Conservation (phyloP, 2,888 invertebrate species). For the Plebejus argus region DNA sequence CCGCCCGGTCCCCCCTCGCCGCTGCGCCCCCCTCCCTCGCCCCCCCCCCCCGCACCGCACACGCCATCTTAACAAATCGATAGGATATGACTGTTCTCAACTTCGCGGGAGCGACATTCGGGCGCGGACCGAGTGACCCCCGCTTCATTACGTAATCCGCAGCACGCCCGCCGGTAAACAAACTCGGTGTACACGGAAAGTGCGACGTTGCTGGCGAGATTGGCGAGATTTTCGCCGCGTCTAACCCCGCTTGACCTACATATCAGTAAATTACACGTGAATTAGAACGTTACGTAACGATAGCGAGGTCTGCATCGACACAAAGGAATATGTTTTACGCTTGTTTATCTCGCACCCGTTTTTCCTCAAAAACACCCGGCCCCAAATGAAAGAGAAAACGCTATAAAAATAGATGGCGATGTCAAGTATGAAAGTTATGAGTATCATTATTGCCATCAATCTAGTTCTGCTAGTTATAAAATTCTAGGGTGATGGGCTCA, state of each 20-base stretch:
- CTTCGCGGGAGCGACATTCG: slow-evolving; percentile 77
- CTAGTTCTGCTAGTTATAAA: background rate
- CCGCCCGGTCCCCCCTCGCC: slow-evolving; percentile 45
- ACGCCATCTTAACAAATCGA: slow-evolving; percentile 82
- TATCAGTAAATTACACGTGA: slow-evolving; percentile 19
- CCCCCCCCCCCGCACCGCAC: slow-evolving; percentile 57
- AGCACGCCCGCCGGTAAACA: slow-evolving; percentile 47
- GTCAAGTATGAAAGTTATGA: background rate
- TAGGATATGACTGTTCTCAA: slow-evolving; percentile 82
- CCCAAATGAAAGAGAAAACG: background rate
- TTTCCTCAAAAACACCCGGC: background rate
- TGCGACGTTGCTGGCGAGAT: background rate
- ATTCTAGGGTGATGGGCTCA: background rate
- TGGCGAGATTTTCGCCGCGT: background rate
- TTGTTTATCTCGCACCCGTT: slow-evolving; percentile 1
- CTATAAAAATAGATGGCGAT: background rate
- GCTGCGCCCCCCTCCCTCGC: slow-evolving; percentile 53
- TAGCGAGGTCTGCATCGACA: background rate
- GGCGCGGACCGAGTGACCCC: slow-evolving; percentile 76
- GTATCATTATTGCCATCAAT: background rate
- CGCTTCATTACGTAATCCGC: slow-evolving; percentile 63
- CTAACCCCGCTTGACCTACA: slow-evolving; percentile 22
- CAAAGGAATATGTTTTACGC: slow-evolving; percentile 4
- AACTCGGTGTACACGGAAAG: slow-evolving; percentile 33
- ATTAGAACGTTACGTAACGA: slow-evolving; percentile 28